Base-by-base conservation (phyloP, 1,140 invertebrate species). In the Bursaphelenchus mucronatus region DNA sequence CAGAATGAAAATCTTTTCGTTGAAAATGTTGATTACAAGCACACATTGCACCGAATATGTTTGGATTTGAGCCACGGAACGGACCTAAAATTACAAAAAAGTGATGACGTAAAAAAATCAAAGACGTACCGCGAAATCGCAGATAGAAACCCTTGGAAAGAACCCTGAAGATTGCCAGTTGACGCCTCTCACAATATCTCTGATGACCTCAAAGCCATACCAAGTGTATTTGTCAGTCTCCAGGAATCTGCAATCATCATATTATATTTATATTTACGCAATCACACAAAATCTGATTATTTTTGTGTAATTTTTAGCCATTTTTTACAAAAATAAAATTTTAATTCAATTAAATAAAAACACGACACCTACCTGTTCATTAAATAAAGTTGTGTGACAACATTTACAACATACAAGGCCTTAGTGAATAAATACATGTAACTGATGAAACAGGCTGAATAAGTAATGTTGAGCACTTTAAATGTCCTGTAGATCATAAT, bases 1-100 rank as follows among this genome's bases (percentile, higher is more conserved):
- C 53, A 85, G 81, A 56, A 85, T 83, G 73, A 85, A 85, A n/a
- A 85, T 80, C 69, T 85, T 85, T 71, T 86, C 85, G 68, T 84
- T 85, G 70, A 85, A 86, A 47, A 86, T 77, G 70, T 86, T 86
- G 52, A 86, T 85, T 17, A 70, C 69, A 11, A 70, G 58, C 15
- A 73, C 72, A 54, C 72, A 73, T 53, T 75, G 72, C 50, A 73
- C 67, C 8, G 67, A 83, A 67, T 86, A 84, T 56, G 80, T 82
- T 64, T 80, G 78, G 57, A 82, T 82, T 55, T 81, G 78, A 15
- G 77, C 80, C 13, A 81, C 66, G 75, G 80, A 73, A 17, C 80
- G 75, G 8, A 82, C 70, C 69, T 76, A 57, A 10, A 76, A 47
- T 7, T 11, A 62, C 13, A 47, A 9, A 17, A 7, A 30, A 39